These are phyloP conservation scores for Brachypodius melanocephalos DNA, from an alignment of 2,113 vertebrate genomes.

Conservation along the genomic window DNA sequence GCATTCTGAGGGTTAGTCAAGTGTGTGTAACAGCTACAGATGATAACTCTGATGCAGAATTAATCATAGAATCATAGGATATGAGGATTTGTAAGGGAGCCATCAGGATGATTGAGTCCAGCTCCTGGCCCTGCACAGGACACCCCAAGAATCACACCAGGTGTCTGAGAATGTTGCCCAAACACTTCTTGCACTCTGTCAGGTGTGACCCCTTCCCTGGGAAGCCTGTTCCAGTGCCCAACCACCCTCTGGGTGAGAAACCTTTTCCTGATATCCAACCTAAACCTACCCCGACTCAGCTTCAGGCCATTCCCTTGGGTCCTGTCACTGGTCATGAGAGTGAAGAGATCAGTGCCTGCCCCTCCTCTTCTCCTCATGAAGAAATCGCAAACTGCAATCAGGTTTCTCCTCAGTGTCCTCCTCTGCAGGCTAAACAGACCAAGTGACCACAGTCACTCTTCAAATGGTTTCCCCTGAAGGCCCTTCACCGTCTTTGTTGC, in stretches of 20 bases:
- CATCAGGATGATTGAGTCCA: background rate
- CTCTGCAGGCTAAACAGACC: background rate
- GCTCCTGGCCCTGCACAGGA: background rate
- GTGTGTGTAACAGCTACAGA: background rate
- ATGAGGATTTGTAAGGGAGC: background rate
- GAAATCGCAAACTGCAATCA: background rate
- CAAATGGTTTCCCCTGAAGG: background rate
- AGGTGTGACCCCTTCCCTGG: background rate
- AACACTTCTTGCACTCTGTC: background rate
- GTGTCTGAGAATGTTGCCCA: background rate
- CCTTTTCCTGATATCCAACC: background rate
- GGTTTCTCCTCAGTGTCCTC: background rate
- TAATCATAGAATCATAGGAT: background rate
- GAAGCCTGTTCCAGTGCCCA: background rate
- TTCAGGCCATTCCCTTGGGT: accelerated
- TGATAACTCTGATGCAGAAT: background rate
- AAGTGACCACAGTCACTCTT: background rate
- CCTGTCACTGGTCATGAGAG: background rate
- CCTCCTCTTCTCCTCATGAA: accelerated
- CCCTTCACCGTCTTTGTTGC: background rate
- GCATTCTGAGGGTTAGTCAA: background rate
- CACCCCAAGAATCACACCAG: background rate
- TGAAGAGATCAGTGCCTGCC: background rate
- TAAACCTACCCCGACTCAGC: background rate
- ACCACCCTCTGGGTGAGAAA: background rate